Base-by-base conservation (phyloP, 2,888 invertebrate genomes). In the Liposcelis brunnea region DNA sequence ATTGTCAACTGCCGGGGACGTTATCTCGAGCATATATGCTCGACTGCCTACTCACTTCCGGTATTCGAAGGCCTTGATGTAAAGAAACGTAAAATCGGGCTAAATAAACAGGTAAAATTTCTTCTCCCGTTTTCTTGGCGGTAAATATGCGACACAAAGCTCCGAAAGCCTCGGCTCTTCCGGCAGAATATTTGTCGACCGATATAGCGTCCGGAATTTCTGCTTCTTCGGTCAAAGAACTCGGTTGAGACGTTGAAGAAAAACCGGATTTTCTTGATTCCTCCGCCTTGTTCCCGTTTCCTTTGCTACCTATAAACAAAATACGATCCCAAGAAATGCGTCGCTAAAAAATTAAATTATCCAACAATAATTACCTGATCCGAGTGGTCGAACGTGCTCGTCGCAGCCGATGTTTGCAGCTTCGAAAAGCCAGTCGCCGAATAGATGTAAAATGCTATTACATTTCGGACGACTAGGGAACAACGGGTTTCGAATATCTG, bases 381-480 rank as follows among this genome's bases (percentile, higher is more conserved):
- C 49, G 47, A 7, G 45, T 45, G 26, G 32, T 34, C 16, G 46
- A 43, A 19, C n/a, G n/a, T 45, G 38, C 7, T 54, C 51, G 18
- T 79, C 79, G 38, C 83, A 84, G 2, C 90, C 90, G 54, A 91
- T 83, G 53, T 93, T 80, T 2, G 93, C 85, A 4, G 93, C 93
- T 62, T 95, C 94, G 61, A 94, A 93, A 50, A 95, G 67, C 95
- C 95, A 95, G 58, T 89, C 85, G 2, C 95, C 94, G 63, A 94
- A 93, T 52, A 95, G 69, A 63, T 95, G 93, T 47, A 95, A 72
- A 60, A 95, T 83, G 51, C 93, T 93, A 65, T 95, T 94, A 56
- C 91, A 91, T 59, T 86, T 86, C 15, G 94, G 91, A 46, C 93
- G 72, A 21, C 77, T 70, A 14, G 78, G 74, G 1, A 85, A 80